phyloP scores from a whole-genome alignment of 2,888 invertebrate species.

The Platycheirus albimanus region DNA sequence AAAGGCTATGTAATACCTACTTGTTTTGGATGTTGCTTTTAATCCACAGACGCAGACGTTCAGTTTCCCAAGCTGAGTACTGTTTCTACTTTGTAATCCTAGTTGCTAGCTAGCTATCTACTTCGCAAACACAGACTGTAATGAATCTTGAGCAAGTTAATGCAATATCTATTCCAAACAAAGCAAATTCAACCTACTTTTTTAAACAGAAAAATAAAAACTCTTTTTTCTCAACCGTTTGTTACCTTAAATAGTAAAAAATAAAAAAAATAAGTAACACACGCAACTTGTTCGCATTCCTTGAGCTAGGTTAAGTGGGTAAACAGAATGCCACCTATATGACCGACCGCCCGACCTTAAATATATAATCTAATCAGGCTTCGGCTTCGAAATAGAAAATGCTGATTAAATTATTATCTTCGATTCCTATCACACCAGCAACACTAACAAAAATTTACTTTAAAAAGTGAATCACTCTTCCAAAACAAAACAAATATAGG shows the following conservation, averaged over 20 bases:
- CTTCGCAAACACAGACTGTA: too few relatives aligned
- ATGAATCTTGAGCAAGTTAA: constrained; percentile 4
- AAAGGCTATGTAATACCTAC: too few relatives aligned
- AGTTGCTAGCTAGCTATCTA: too few relatives aligned
- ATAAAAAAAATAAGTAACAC: constrained; percentile 2
- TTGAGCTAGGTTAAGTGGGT: constrained; percentile 13
- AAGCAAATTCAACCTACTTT: constrained; percentile 55
- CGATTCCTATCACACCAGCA: constrained; percentile 6
- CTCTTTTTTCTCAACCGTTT: constrained; percentile 11
- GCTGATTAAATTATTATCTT: constrained; percentile 2
- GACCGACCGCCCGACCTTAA: constrained; percentile 20
- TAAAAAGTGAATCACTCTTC: constrained; percentile 43
- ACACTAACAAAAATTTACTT: background rate
- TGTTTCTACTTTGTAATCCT: constrained; percentile 15
- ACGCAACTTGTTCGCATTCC: constrained; percentile 18
- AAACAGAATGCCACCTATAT: constrained; percentile 10
- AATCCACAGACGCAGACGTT: too few relatives aligned
- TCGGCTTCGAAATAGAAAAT: constrained; percentile 6
- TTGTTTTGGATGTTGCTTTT: too few relatives aligned
- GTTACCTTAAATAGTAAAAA: constrained; percentile 39
- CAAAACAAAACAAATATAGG: background rate
- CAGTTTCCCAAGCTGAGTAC: too few relatives aligned
- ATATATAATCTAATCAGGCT: constrained; percentile 29
- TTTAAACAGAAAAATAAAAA: background rate
- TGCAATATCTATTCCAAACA: constrained; percentile 27